These are phyloP conservation scores for Drosophila sulfurigaster DNA, from an alignment of 1,140 invertebrate species.

Conservation along the genomic window DNA sequence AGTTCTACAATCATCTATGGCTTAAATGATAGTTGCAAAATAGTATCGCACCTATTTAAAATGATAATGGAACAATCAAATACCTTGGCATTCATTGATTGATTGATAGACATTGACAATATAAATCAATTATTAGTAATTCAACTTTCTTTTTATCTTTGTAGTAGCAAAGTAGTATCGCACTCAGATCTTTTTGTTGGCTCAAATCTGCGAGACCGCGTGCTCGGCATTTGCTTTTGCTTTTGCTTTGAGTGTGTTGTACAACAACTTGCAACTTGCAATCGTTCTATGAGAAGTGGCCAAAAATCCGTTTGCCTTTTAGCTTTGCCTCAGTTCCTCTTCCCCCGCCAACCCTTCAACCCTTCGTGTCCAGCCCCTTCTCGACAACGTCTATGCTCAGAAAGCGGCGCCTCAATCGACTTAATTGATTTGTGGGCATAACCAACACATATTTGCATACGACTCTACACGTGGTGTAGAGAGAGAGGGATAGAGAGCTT, in stretches of 20 bases:
- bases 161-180: no score
- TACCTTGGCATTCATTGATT: no score
- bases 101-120: no score
- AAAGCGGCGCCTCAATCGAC: constrained; percentile 75
- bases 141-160: no score
- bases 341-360: neutral
- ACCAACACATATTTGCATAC: constrained; percentile 76
- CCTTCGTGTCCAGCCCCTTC: neutral
- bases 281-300: neutral
- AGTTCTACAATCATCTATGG: no score
- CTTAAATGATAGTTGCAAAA: no score
- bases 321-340: constrained; percentile 20
- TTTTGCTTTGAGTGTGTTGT: constrained; percentile 18
- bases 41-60: no score
- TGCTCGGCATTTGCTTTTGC: constrained; percentile 6
- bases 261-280: neutral
- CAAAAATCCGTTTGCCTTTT: constrained; percentile 46
- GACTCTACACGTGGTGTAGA: constrained; percentile 3
- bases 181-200: no score
- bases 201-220: neutral
- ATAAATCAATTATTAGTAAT: no score
- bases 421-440: constrained; percentile 84
- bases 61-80: no score
- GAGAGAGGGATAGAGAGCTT: neutral
- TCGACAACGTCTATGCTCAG: constrained; percentile 27